Evolutionary conservation across 2,888 invertebrate species (phyloP), one percentile per base, ranked within the genome.

Genomic region (Nemotelus pantherinus): DNA sequence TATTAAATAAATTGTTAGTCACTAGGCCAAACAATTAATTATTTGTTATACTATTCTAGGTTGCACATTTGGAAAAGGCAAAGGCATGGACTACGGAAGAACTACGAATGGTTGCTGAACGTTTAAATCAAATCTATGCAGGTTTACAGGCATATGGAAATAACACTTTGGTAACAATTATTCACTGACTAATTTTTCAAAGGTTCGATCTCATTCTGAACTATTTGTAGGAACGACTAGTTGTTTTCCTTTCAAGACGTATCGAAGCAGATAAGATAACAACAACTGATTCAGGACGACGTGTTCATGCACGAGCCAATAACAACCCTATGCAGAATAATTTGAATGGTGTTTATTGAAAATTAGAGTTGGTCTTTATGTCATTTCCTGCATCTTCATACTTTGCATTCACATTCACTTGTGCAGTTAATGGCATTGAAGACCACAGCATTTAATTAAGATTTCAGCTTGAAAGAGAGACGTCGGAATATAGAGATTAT

Each of bases 181-280:
- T n/a, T 67, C 41, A 65, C 50, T 41, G 47, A 44, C 57, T 10
- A 64, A 65, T 67, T 55, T 68, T 44, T 79, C 9, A 9, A 77
- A 45, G 57, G n/a, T 53, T 85, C 74, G 84, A 48, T 10, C 50
- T 57, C 39, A 53, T 63, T 50, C 67, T 71, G 77, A 67, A 67
- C 75, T 44, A 74, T 47, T 58, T n/a, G 2, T 39, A 92, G 92
- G 92, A 92, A 83, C 90, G 90, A 77, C 84, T 92, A 68, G 92
- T 93, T 0, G 87, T 89, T 77, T 91, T 92, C 82, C 84, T 92
- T 72, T 92, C 92, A 9, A 92, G 92, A 67, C 91, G 92, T 80
- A 91, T 92, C 75, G 90, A 90, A 82, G 88, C 90, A 0, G 90
- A 90, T 82, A 92, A 92, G 83, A 89, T 90, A 2, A 83, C 88